A percentile compares a stretch with the other conserved stretches of the same genome.
phyloP scores from a whole-genome alignment of 2,888 invertebrate species.

The Danaus chrysippus region DNA sequence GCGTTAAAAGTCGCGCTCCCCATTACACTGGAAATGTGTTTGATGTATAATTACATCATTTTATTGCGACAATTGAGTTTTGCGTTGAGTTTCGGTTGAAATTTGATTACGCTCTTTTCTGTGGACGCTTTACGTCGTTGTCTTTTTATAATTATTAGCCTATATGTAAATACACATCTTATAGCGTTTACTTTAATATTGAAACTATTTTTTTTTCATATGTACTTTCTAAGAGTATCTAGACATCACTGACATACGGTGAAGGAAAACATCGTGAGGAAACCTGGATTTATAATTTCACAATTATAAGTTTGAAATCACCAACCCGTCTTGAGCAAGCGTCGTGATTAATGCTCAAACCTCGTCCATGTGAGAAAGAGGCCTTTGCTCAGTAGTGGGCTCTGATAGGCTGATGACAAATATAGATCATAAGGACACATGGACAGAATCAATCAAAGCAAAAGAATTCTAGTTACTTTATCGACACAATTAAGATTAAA shows the following conservation, averaged over 20 bases:
- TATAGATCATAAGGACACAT: not conserved
- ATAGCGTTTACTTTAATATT: not conserved
- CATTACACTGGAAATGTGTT: conserved; percentile 62
- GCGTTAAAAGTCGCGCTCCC: conserved; percentile 50
- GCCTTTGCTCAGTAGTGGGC: no score
- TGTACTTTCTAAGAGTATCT: no score
- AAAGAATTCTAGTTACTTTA: conserved; percentile 11
- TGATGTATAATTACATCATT: conserved; percentile 70
- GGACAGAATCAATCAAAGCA: conserved; percentile 18
- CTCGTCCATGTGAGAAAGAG: no score
- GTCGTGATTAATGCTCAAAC: no score
- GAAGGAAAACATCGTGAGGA: no score
- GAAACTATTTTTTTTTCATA: no score
- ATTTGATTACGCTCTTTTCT: conserved; percentile 45
- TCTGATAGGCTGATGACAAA: no score
- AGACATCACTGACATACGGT: no score
- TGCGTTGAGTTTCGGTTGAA: conserved; percentile 45
- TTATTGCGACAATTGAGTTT: conserved; percentile 68
- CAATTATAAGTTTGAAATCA: no score
- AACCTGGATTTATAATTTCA: no score
- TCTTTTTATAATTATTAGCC: conserved; percentile 11
- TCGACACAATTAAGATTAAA: conserved; percentile 30
- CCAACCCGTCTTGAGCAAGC: no score
- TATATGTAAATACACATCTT: not conserved
- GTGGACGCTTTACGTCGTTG: conserved; percentile 26